Percentiles rank a stretch among this genome's conserved stretches.
Conservation (phyloP, 2,113 vertebrate species). For the Burhinus bistriatus region DNA sequence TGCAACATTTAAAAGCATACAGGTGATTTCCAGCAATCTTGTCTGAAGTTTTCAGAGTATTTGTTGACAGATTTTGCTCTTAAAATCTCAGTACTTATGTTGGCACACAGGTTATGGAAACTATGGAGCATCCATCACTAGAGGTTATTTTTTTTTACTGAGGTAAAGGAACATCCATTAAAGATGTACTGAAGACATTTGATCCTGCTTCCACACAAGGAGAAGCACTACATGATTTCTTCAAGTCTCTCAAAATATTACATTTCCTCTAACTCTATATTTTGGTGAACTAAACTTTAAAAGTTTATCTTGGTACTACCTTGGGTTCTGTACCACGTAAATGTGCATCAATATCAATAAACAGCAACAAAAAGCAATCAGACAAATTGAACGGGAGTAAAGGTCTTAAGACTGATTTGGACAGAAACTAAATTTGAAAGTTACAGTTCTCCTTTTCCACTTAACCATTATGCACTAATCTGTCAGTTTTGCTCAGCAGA, state of each 20-base stretch:
- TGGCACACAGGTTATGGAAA: neutral
- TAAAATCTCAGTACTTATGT: neutral
- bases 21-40: neutral
- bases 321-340: neutral
- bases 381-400: neutral
- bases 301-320: neutral
- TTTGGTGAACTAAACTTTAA: neutral
- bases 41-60: neutral
- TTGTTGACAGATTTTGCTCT: neutral
- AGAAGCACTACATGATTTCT: neutral
- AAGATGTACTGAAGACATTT: neutral
- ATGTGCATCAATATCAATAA: neutral
- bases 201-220: neutral
- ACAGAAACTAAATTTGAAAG: neutral
- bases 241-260: neutral
- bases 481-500: conserved; percentile 2
- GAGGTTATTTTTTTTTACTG: neutral
- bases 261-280: neutral
- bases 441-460: neutral
- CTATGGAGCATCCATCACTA: neutral
- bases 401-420: neutral
- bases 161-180: neutral
- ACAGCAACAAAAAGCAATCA: neutral
- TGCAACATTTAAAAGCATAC: neutral
- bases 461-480: neutral